A percentile compares a stretch with the other conserved stretches of the same genome.
phyloP scores from a whole-genome alignment of 1,140 invertebrate genomes.

The Bombus ignitus region DNA sequence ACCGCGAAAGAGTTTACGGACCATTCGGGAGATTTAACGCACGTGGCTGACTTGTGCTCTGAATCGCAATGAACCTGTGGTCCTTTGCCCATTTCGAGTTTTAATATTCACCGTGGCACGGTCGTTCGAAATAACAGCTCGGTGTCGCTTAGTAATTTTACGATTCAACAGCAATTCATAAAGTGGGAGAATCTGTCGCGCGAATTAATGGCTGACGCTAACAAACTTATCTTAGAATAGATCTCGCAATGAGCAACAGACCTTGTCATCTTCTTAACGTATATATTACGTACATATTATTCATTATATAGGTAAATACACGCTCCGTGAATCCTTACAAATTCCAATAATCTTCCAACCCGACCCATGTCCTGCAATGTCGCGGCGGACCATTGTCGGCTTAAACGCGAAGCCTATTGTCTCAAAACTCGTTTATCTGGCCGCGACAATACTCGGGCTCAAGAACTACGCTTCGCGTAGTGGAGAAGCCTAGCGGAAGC shows the following conservation, averaged over 20 bases:
- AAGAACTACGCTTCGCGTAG: constrained; percentile 42
- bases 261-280: too few relatives aligned
- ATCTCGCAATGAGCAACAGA: too few relatives aligned
- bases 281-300: too few relatives aligned
- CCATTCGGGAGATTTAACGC: constrained; percentile 13
- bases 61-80: constrained; percentile 19
- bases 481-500: constrained; percentile 26
- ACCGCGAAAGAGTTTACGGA: constrained; percentile 26
- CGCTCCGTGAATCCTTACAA: not conserved
- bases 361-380: not conserved
- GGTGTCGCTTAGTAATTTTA: not conserved
- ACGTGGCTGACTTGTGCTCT: not conserved
- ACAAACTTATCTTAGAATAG: too few relatives aligned
- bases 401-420: constrained; percentile 60
- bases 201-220: too few relatives aligned
- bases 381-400: constrained; percentile 44
- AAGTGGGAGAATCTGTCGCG: too few relatives aligned
- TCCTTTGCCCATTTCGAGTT: not conserved
- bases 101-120: not conserved
- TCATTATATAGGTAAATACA: too few relatives aligned
- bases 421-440: constrained; percentile 62
- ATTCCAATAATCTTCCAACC: not conserved
- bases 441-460: constrained; percentile 48
- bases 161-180: not conserved
- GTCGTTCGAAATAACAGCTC: not conserved